Evolutionary conservation across 2,797 vertebrate genomes (phyloP), one percentile per base, ranked within the genome.

Genomic region (Poeciliopsis gracilis): DNA sequence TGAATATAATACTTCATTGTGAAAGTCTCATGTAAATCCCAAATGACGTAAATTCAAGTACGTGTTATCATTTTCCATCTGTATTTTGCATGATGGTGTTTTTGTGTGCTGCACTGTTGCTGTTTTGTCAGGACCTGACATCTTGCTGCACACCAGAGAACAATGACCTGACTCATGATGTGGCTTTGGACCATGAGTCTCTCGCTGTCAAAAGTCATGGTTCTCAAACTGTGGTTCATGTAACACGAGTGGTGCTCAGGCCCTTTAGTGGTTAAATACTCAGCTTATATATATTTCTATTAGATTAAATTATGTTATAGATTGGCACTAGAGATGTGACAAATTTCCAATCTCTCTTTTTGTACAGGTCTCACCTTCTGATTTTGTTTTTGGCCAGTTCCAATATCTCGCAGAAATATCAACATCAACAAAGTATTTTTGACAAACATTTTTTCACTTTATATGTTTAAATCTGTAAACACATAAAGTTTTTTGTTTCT

Each of bases 401-500:
- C 36, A 23, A 23, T 67, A 11, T 10, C 36, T 41, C 41, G 5
- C 2, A 67, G 36, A 41, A 25, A 67, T 41, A 41, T 25, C 38
- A 25, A 25, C 2, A 67, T 41, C 59, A 61, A 33, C 15, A 18
- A 61, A 61, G 15, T 33, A 30, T 30, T 38, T 36, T 38, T 66
- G 80, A 66, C 75, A 43, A 79, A 81, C 79, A 81, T 0, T 47
- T 67, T 84, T 77, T 79, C 55, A n/a, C 72, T 72, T n/a, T 33
- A 61, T 8, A 71, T 75, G 70, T 47, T 47, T 0, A 77, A 75
- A 85, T 72, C 36, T 30, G 16, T 2, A 49, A 5, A 1, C 61
- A 18, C 49, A 25, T 66, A 67, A 66, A 78, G 75, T 79, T 81
- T 69, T 67, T 57, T 53, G 51, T 0, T 11, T 20, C 70, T 10